Conservation (phyloP, 2,113 vertebrate species). For the Stegastes partitus region DNA sequence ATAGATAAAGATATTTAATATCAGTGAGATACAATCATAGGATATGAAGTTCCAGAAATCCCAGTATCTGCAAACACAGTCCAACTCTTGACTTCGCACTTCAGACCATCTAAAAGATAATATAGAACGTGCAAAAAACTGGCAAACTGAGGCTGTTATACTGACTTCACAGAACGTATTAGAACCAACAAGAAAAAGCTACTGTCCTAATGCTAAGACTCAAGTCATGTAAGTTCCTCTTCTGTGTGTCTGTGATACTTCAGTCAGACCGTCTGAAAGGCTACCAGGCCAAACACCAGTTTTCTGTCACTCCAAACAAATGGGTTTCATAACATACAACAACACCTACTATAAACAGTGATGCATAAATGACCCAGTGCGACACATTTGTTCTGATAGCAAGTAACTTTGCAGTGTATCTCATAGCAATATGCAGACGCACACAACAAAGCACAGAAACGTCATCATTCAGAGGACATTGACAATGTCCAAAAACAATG, state of each 20-base stretch:
- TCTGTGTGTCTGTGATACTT: conserved; percentile 18
- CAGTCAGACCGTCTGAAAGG: conserved; percentile 6
- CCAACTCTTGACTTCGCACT: neutral
- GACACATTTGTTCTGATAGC: conserved; percentile 11
- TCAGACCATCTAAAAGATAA: neutral
- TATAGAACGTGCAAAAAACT: neutral
- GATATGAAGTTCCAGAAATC: neutral
- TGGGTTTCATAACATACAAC: neutral
- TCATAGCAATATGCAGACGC: neutral
- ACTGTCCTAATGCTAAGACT: neutral
- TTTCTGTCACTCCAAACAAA: conserved; percentile 20
- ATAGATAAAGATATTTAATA: conserved; percentile 3
- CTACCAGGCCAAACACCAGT: conserved; percentile 18
- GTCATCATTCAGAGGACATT: neutral
- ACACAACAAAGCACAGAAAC: neutral
- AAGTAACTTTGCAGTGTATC: neutral
- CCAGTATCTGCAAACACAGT: neutral
- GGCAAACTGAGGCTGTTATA: neutral
- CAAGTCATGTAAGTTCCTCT: neutral
- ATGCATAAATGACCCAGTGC: neutral
- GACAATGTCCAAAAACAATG: neutral
- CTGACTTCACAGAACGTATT: neutral
- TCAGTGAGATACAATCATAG: neutral
- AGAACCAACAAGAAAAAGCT: conserved; percentile 2
- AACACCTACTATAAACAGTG: neutral